Evolutionary conservation across 2,888 invertebrate species (phyloP).

Genomic region (Empis stercorea): DNA sequence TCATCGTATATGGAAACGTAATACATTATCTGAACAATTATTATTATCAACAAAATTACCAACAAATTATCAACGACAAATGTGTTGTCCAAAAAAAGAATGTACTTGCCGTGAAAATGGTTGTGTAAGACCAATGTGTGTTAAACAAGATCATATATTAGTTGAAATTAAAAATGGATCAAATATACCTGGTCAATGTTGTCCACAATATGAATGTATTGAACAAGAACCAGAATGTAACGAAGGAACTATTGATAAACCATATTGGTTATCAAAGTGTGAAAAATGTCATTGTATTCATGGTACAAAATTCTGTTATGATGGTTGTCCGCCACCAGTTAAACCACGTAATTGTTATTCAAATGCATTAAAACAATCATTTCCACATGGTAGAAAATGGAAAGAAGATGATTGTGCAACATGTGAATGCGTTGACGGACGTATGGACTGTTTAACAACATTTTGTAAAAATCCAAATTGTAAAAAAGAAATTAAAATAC

Average conservation of each 20-base stretch:
- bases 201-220: conserved; percentile 36
- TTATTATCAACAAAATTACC: no score
- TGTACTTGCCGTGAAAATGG: conserved; percentile 21
- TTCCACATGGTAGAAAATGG: neutral
- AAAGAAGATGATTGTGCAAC: conserved; percentile 2
- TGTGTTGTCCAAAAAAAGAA: conserved; percentile 18
- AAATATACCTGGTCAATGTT: conserved; percentile 34
- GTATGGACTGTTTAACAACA: neutral
- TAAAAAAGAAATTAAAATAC: conserved; percentile 4
- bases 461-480: conserved; percentile 7
- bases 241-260: neutral
- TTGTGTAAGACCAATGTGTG: neutral
- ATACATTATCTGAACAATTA: neutral
- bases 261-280: conserved; percentile 1
- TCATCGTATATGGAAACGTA: conserved; percentile 15
- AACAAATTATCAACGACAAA: no score
- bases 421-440: conserved; percentile 1
- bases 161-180: conserved; percentile 18
- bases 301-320: conserved; percentile 6
- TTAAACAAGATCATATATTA: conserved; percentile 14
- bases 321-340: conserved; percentile 1
- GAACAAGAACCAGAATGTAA: neutral
- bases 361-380: neutral
- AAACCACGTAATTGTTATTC: conserved; percentile 1
- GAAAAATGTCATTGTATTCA: conserved; percentile 6